Evolutionary conservation across 2,113 vertebrate species (phyloP).

Genomic region (Aythya baeri): DNA sequence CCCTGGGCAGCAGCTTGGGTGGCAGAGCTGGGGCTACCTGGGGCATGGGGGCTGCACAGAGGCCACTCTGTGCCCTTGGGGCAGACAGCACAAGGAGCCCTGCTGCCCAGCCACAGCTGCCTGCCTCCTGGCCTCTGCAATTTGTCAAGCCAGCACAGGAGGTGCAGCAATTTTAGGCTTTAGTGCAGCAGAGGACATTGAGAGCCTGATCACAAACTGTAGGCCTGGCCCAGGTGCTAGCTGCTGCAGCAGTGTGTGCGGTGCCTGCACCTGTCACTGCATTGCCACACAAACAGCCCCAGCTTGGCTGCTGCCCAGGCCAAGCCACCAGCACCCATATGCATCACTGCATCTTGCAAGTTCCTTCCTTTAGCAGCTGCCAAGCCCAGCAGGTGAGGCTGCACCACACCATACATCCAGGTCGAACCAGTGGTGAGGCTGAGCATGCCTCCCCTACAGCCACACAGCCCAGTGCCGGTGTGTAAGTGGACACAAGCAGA

Average conservation of each 20-base stretch:
- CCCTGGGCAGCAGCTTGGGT: background rate
- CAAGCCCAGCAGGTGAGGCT: background rate
- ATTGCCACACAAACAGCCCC: rapidly evolving
- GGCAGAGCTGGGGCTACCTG: background rate
- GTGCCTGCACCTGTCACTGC: rapidly evolving
- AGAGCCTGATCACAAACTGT: background rate
- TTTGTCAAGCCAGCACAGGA: background rate
- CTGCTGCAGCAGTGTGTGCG: background rate
- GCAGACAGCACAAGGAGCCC: background rate
- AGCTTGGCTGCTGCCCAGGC: background rate
- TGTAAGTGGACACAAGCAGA: rapidly evolving
- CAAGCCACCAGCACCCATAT: background rate
- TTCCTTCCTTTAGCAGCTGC: background rate
- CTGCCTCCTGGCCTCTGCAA: background rate
- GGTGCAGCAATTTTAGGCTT: background rate
- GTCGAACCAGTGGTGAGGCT: background rate
- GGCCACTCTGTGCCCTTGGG: background rate
- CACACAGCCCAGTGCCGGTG: background rate
- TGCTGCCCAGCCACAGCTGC: background rate
- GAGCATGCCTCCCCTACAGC: rapidly evolving
- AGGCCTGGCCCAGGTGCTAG: background rate
- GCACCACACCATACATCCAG: rapidly evolving
- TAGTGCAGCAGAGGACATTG: background rate
- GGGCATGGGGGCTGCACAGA: no score
- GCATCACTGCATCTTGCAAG: no score